These are phyloP conservation scores for Brachionus asplanchnoidis DNA, from an alignment of 1,140 invertebrate genomes.

Conservation along the genomic window DNA sequence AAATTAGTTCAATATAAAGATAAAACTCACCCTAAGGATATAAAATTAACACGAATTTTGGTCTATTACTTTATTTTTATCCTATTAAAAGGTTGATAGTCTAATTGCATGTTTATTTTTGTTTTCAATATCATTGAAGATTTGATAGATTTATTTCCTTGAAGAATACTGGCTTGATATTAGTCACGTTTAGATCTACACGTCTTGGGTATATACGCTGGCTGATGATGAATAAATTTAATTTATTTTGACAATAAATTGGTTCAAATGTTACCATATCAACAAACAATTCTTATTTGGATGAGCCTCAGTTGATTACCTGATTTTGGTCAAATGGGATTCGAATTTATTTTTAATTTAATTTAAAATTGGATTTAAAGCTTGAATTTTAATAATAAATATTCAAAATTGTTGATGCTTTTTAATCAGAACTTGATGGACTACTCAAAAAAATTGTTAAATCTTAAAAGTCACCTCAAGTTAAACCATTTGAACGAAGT, in stretches of 20 bases:
- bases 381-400: neutral
- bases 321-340: neutral
- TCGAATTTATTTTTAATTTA: neutral
- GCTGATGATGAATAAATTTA: neutral
- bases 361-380: neutral
- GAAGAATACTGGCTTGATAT: neutral
- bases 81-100: neutral
- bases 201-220: neutral
- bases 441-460: neutral
- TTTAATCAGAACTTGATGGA: neutral
- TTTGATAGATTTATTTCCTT: neutral
- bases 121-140: neutral
- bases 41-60: conserved; percentile 1
- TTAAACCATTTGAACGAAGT: neutral
- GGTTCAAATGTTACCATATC: neutral
- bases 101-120: neutral
- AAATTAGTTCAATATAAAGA: neutral
- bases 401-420: neutral
- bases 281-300: neutral
- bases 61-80: neutral
- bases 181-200: neutral
- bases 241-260: neutral
- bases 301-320: neutral
- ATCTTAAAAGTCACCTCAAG: neutral
- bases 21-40: conserved; percentile 16